These are phyloP conservation scores for Eurois occulta DNA, from an alignment of 2,888 invertebrate genomes.

Conservation along the genomic window DNA sequence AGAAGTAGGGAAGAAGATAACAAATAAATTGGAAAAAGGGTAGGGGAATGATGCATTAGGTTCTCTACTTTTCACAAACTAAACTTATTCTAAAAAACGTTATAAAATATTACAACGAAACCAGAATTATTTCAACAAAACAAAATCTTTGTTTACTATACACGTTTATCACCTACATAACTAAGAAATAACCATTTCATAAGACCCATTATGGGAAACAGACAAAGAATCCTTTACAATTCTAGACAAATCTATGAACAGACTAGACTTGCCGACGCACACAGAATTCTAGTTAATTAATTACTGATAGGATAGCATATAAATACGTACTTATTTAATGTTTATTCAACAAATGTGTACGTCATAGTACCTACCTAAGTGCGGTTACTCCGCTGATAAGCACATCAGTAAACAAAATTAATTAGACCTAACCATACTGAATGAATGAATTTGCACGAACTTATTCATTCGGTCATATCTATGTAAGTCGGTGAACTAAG, in stretches of 20 bases:
- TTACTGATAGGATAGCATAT: constrained; percentile 22
- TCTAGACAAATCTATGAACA: constrained; percentile 20
- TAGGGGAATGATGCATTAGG: neutral
- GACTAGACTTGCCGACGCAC: constrained; percentile 37
- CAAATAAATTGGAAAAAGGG: neutral
- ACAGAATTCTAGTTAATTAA: constrained; percentile 35
- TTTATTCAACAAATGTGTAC: constrained; percentile 49
- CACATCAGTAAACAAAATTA: constrained; percentile 50
- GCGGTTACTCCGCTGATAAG: constrained; percentile 59
- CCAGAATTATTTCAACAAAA: constrained; percentile 16
- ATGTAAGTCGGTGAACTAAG: neutral
- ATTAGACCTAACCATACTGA: constrained; percentile 47
- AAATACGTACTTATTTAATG: constrained; percentile 24
- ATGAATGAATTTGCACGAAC: constrained; percentile 44
- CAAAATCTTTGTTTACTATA: constrained; percentile 11
- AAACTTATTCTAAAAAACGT: neutral
- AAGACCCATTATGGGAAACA: neutral
- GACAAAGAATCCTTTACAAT: constrained; percentile 6
- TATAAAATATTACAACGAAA: constrained; percentile 7
- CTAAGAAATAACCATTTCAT: constrained; percentile 10
- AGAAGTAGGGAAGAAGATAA: neutral
- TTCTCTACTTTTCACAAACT: neutral
- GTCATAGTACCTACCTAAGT: constrained; percentile 61
- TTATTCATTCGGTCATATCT: constrained; percentile 40
- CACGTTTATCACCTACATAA: neutral